phyloP scores from a whole-genome alignment of 2,888 invertebrate genomes.

The Meteorus colon region DNA sequence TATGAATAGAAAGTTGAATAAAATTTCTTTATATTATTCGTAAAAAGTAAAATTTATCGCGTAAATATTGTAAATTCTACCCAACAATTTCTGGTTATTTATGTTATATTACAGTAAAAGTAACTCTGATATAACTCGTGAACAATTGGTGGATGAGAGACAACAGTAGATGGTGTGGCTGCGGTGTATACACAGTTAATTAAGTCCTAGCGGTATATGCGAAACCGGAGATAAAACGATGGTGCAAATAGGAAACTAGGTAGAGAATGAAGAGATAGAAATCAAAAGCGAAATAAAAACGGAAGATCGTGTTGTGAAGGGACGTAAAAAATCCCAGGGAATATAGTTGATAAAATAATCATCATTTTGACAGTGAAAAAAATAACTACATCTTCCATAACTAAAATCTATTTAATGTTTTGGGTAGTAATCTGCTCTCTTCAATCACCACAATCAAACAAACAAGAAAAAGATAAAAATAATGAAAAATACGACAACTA shows the following conservation, averaged over 20 bases:
- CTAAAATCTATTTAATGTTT: too few species aligned
- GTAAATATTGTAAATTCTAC: neutral
- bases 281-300: too few species aligned
- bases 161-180: conserved; percentile 69
- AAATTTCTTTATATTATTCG: neutral
- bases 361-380: too few species aligned
- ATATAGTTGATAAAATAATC: too few species aligned
- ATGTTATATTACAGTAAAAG: too few species aligned
- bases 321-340: too few species aligned
- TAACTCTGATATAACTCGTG: conserved; percentile 47
- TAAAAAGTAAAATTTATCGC: neutral
- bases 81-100: neutral
- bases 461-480: neutral
- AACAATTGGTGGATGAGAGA: conserved; percentile 70
- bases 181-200: conserved; percentile 73
- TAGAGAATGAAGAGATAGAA: neutral
- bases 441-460: neutral
- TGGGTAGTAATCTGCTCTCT: too few species aligned
- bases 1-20: neutral
- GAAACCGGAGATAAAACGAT: too few species aligned
- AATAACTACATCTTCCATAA: too few species aligned
- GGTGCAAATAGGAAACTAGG: neutral
- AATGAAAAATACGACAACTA: neutral
- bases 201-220: conserved; percentile 64
- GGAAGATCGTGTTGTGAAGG: too few species aligned